Base-by-base conservation (phyloP, 2,113 vertebrate species). In the Tautogolabrus adspersus region DNA sequence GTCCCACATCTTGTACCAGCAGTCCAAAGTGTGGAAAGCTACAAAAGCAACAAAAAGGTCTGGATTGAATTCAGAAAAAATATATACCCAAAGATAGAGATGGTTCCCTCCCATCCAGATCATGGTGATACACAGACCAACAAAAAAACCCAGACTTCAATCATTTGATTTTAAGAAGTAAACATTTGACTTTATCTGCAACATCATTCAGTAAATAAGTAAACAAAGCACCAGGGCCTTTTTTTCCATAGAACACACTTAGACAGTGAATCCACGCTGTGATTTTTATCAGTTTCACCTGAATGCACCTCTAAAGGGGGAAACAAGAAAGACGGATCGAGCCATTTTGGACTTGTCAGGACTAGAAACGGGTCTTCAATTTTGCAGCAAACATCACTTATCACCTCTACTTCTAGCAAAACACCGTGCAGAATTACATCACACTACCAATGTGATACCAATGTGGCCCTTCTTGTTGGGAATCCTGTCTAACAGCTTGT, bases 401-500 rank as follows among this genome's bases (percentile, higher is more conserved):
- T 56, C 46, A 66, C 61, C 49, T 47, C 56, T 54, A 76, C 62
- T 76, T 68, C 51, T 23, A 56, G 55, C 62, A 56, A 75, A 71
- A 65, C 38, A 38, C 58, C 72, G 54, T 42, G 40, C 34, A 9
- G 75, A 79, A 62, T 44, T 61, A 49, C n/a, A 70, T 73, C 75
- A 72, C 73, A 55, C n/a, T 47, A 56, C 59, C 80, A 51, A 61
- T 67, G 83, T 79, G 75, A 75, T 49, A 56, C 70, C 37, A 64
- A 64, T 68, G 60, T 60, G 58, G 71, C 64, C 66, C 57, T 11
- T 57, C 23, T 65, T 70, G 30, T 76, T 81, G 66, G 59, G 71
- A 77, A 81, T 78, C 71, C 62, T 85, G 83, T 90, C 75, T 69
- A 79, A 85, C 75, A 79, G 76, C 85, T 84, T 81, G 79, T 92